These are phyloP conservation scores for Papilio gigon DNA, from an alignment of 2,888 invertebrate genomes.

Conservation along the genomic window DNA sequence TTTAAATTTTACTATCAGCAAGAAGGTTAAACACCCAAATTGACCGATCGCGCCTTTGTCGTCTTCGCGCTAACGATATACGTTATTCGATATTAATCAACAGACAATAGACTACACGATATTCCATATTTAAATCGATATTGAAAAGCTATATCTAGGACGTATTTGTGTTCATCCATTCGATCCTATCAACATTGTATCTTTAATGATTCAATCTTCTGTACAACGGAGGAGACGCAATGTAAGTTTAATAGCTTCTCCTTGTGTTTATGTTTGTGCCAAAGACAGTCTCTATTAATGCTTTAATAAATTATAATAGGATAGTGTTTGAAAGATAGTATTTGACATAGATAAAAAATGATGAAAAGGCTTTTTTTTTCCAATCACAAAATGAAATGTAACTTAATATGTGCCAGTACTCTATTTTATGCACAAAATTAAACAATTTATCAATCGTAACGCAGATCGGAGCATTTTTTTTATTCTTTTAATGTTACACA, in stretches of 20 bases:
- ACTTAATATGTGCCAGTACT: no score
- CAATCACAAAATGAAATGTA: no score
- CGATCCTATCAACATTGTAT: neutral
- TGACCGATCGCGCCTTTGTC: no score
- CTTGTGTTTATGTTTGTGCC: neutral
- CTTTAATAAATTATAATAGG: neutral
- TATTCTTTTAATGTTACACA: no score
- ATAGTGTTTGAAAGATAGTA: no score
- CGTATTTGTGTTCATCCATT: neutral
- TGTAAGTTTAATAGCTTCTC: neutral
- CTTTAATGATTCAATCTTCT: constrained; percentile 4
- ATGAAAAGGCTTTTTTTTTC: no score
- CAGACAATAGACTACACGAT: neutral
- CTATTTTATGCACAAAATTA: no score
- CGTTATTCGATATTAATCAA: neutral
- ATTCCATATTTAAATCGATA: neutral
- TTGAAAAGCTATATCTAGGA: neutral
- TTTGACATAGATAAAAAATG: no score
- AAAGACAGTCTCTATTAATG: neutral
- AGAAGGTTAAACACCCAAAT: no score
- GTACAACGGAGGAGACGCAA: constrained; percentile 2
- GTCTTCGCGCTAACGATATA: neutral
- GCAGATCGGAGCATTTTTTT: no score
- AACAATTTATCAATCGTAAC: no score
- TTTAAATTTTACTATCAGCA: no score